Evolutionary conservation across 2,888 invertebrate species (phyloP).

Genomic region (Diplolepis rosae): DNA sequence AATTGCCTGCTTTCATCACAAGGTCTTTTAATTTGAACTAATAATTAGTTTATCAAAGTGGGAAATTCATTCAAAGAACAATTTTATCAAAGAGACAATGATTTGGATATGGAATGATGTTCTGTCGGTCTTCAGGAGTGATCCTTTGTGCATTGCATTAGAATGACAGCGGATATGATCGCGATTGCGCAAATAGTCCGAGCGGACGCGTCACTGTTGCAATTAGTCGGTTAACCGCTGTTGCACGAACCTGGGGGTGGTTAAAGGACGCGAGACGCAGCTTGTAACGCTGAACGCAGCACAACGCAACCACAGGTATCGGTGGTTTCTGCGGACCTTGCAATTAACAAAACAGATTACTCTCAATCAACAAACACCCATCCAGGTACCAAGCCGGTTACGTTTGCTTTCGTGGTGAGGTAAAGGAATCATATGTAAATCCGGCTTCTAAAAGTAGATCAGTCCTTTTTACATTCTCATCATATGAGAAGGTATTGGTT

Average conservation of each 20-base stretch:
- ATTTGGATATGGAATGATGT: too few relatives aligned
- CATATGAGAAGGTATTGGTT: too few relatives aligned
- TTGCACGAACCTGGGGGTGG: conserved; percentile 34
- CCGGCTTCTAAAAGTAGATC: too few relatives aligned
- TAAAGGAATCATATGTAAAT: too few relatives aligned
- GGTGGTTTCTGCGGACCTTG: conserved; percentile 65
- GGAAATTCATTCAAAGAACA: too few relatives aligned
- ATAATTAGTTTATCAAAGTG: too few relatives aligned
- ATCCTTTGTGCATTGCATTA: conserved; percentile 10
- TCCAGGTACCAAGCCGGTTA: background rate
- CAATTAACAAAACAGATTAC: conserved; percentile 72
- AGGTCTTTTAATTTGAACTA: too few relatives aligned
- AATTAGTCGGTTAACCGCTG: conserved; percentile 70
- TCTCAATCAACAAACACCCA: conserved; percentile 68
- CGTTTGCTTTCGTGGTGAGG: background rate
- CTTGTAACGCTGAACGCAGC: conserved; percentile 63
- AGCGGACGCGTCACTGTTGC: conserved; percentile 66
- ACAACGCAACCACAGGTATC: conserved; percentile 65
- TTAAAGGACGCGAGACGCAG: conserved; percentile 43
- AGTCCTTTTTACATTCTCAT: too few relatives aligned
- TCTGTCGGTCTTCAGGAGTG: background rate
- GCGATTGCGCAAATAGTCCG: conserved; percentile 63
- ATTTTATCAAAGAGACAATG: too few relatives aligned
- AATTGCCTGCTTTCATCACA: too few relatives aligned
- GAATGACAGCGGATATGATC: conserved; percentile 58